Evolutionary conservation across 2,888 invertebrate species (phyloP), one percentile per base, ranked within the genome.

Genomic region (Acleris laterana): DNA sequence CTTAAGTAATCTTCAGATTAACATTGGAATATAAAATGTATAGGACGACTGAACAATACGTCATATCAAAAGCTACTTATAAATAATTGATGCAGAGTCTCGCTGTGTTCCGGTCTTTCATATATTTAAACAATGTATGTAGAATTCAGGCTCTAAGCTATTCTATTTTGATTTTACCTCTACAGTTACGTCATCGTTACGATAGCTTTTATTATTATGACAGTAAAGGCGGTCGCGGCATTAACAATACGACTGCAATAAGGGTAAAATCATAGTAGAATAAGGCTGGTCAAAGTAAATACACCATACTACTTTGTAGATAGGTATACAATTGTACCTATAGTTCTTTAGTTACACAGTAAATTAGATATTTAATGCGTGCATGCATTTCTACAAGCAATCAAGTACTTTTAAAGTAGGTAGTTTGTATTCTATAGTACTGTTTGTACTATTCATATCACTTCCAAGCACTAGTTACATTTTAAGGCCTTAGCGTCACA

Each of bases 401-500:
- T 72, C 74, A 76, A 78, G 74, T 80, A 72, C 70, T 72, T 64
- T 55, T 67, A 68, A 67, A 67, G 65, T 65, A 62, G 68, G 68
- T 72, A 70, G 64, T 74, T 78, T 75, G 71, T 79, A 74, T 71
- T 71, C 61, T 69, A 70, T 70, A 69, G 67, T 67, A 62, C 67
- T 3, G 38, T 59, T 74, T 71, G 69, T 74, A 74, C 69, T 71
- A 70, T 77, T 84, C 81, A 84, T 85, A 87, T 86, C 87, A 88
- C 88, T 82, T 77, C 60, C 75, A 78, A 79, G 85, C 86, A 88
- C 88, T 82, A 83, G 79, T 74, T 80, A 71, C 78, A 72, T 74
- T 72, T 75, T 86, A 84, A 84, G 81, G 72, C 61, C 51, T 80
- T 83, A 82, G 80, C 75, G 74, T 83, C 85, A 86, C 87, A 74